Evolutionary conservation across 2,888 invertebrate species (phyloP), one percentile per base, ranked within the genome.

Genomic region (Conistra vaccinii): DNA sequence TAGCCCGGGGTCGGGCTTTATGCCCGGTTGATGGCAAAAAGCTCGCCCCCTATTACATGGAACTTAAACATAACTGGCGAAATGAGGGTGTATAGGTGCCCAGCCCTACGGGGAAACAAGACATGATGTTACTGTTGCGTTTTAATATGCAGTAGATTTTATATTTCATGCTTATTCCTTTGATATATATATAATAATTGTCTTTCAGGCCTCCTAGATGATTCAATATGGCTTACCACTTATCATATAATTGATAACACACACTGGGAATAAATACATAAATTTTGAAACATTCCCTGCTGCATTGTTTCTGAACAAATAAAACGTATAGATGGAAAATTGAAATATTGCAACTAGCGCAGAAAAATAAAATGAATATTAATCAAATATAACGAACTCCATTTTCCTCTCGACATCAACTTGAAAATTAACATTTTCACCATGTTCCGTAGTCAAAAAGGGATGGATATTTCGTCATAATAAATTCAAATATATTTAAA

Each of bases 401-500:
- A 63, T 58, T 73, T 77, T 51, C 48, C n/a, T 63, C 7, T 53
- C 2, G 23, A 80, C 26, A 73, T 62, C 26, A 73, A 51, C 62
- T 35, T 63, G 7, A 62, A 76, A 75, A 77, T 42, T 74, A 3
- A 62, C 32, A 77, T 73, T 57, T 81, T 63, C 7, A 3, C n/a
- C 14, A 57, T 51, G 32, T 48, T 14, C 23, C 23, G 32, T 62
- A 55, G 39, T 45, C 75, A 63, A 42, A 80, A 80, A 51, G 14
- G 72, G 23, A 81, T 29, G 76, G 20, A 62, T 58, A 81, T 75
- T 77, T 58, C 35, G 32, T 58, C 55, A 29, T 75, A 78, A 85
- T 60, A 71, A 69, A 85, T 82, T 82, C 77, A 77, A 83, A 83
- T 73, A 32, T 72, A 78, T 72, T 85, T 85, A 72, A 74, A 83